phyloP scores from a whole-genome alignment of 92 coral and sea anemone species.

The Plumapathes pennacea region DNA sequence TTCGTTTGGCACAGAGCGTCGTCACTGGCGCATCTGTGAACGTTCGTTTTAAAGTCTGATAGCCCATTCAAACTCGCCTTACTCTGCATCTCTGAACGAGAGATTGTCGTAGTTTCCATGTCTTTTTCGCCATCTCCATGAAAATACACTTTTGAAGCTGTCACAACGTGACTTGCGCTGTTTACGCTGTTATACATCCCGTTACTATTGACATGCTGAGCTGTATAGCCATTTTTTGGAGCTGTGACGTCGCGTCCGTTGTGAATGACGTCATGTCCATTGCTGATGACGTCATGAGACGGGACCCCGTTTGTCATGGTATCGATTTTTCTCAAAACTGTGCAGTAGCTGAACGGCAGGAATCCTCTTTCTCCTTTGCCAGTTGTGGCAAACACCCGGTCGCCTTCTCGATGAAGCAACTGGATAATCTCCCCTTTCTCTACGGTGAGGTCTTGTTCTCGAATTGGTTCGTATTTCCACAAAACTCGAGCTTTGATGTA shows the following conservation, averaged over 20 bases:
- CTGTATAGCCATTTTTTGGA: no score
- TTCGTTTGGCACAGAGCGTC: no score
- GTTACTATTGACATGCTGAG: no score
- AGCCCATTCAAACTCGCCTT: no score
- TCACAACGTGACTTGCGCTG: no score
- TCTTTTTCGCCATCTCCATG: no score
- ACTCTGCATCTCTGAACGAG: constrained; percentile 48
- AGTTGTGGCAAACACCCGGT: constrained; percentile 55
- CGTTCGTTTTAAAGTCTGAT: no score
- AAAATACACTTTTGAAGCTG: no score
- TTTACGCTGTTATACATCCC: no score
- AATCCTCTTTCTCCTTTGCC: constrained; percentile 54
- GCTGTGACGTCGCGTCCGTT: no score
- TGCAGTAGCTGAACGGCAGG: constrained; percentile 75
- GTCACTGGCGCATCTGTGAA: no score
- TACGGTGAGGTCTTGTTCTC: constrained; percentile 47
- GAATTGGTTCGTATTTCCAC: constrained; percentile 52
- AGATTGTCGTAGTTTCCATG: no score
- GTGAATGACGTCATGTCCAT: neutral
- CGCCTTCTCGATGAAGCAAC: constrained; percentile 58
- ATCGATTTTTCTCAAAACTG: constrained; percentile 62
- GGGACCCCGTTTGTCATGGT: constrained; percentile 1
- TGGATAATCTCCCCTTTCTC: constrained; percentile 67
- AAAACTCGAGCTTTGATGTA: constrained; percentile 57
- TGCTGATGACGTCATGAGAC: constrained; percentile 4